phyloP scores from a whole-genome alignment of 2,113 vertebrate species.

The Callipepla squamata region DNA sequence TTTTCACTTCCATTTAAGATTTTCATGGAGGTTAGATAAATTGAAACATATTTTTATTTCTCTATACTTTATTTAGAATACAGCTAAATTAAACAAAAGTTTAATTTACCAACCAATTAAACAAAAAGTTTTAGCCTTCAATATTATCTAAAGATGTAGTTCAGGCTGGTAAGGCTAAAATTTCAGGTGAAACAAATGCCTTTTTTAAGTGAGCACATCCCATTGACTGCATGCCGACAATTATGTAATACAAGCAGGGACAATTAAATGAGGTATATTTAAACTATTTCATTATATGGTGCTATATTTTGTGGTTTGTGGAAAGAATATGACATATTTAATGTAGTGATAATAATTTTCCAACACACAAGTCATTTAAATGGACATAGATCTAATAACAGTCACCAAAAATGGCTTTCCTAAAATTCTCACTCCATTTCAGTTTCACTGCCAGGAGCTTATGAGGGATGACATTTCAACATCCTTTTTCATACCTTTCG shows the following conservation, averaged over 20 bases:
- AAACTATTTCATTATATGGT: conserved; percentile 18
- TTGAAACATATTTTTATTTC: neutral
- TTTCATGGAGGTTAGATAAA: neutral
- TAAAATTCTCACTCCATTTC: neutral
- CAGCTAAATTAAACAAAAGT: neutral
- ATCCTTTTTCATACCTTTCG: conserved; percentile 5
- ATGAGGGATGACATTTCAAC: conserved; percentile 23
- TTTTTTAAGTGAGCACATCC: conserved; percentile 7
- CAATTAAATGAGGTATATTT: conserved; percentile 26
- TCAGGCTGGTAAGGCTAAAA: neutral
- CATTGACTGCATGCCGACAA: neutral
- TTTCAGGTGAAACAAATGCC: neutral
- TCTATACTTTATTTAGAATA: neutral
- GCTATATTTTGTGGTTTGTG: neutral
- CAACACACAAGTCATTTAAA: conserved; percentile 36
- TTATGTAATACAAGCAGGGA: neutral
- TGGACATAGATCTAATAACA: neutral
- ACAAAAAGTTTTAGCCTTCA: fast-evolving
- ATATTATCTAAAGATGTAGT: neutral
- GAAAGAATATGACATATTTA: conserved; percentile 28
- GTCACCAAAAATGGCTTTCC: conserved; percentile 10
- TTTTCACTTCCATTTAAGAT: neutral
- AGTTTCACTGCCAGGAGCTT: neutral
- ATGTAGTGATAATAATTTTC: conserved; percentile 33
- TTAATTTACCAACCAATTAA: neutral